Evolutionary conservation across 2,113 vertebrate species (phyloP).

Genomic region (Hippoglossus stenolepis): DNA sequence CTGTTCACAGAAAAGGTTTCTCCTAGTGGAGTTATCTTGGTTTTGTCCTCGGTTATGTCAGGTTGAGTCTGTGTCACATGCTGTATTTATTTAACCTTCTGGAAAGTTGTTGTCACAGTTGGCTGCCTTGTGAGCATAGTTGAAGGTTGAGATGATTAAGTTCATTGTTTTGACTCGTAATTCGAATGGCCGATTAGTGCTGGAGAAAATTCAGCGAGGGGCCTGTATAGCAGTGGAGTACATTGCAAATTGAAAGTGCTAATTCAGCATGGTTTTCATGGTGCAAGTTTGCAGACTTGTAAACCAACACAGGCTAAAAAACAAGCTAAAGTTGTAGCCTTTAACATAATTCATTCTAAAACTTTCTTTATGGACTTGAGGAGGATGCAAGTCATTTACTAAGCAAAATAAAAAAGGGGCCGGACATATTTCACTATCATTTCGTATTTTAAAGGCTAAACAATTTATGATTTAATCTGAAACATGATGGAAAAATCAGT

Average conservation of each 20-base stretch:
- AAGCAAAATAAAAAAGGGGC: not conserved
- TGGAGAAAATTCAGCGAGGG: too few species aligned
- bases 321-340: not conserved
- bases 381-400: too few species aligned
- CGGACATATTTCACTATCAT: too few species aligned
- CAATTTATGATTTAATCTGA: not conserved
- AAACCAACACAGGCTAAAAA: not conserved
- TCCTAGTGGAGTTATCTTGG: not conserved
- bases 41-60: slow-evolving; percentile 7
- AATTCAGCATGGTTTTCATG: not conserved
- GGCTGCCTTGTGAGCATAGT: not conserved
- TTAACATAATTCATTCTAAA: not conserved
- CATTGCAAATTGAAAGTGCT: not conserved
- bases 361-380: too few species aligned
- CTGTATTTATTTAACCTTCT: slow-evolving; percentile 13
- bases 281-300: not conserved
- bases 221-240: not conserved
- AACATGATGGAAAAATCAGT: not conserved
- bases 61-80: not conserved
- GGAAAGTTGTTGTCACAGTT: slow-evolving; percentile 4
- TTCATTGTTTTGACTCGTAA: not conserved
- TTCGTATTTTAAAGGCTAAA: not conserved
- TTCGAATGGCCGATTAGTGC: not conserved
- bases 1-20: not conserved
- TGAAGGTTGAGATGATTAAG: not conserved